Evolutionary conservation across 2,888 invertebrate species (phyloP).

Genomic region (Plemyria rubiginata): DNA sequence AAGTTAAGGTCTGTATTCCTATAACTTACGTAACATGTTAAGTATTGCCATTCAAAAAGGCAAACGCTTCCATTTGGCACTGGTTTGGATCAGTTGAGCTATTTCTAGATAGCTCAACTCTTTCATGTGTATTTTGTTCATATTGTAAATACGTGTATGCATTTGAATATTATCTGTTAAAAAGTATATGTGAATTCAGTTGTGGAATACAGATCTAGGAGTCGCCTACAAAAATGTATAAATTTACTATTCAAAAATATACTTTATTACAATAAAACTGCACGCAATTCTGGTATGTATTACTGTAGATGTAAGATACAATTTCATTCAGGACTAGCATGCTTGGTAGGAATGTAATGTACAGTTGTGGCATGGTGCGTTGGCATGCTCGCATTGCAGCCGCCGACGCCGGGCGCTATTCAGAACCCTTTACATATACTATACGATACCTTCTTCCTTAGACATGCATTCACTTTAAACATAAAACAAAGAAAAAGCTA

Average conservation of each 20-base stretch:
- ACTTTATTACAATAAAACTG: not conserved
- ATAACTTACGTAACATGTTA: not conserved
- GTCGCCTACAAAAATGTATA: too few species aligned
- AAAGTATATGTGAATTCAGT: too few species aligned
- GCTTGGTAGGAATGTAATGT: slow-evolving; percentile 59
- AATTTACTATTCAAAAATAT: not conserved
- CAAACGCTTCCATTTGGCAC: too few species aligned
- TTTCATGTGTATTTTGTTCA: too few species aligned
- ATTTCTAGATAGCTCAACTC: too few species aligned
- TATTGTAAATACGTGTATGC: too few species aligned
- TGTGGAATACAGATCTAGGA: too few species aligned
- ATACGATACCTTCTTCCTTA: slow-evolving; percentile 15
- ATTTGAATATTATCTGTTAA: too few species aligned
- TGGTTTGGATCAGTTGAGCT: too few species aligned
- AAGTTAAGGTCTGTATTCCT: not conserved
- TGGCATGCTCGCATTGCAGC: slow-evolving; percentile 77
- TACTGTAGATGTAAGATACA: not conserved
- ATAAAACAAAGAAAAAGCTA: not conserved
- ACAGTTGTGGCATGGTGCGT: slow-evolving; percentile 78
- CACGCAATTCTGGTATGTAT: slow-evolving; percentile 10
- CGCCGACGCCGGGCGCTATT: slow-evolving; percentile 57
- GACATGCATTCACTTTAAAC: slow-evolving; percentile 15
- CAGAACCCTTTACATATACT: slow-evolving; percentile 53
- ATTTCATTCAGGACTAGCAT: slow-evolving; percentile 38
- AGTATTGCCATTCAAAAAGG: too few species aligned